Percentiles rank a stretch among this genome's conserved stretches.
phyloP scores from a whole-genome alignment of 2,888 invertebrate species.

The Leptinotarsa juncta region DNA sequence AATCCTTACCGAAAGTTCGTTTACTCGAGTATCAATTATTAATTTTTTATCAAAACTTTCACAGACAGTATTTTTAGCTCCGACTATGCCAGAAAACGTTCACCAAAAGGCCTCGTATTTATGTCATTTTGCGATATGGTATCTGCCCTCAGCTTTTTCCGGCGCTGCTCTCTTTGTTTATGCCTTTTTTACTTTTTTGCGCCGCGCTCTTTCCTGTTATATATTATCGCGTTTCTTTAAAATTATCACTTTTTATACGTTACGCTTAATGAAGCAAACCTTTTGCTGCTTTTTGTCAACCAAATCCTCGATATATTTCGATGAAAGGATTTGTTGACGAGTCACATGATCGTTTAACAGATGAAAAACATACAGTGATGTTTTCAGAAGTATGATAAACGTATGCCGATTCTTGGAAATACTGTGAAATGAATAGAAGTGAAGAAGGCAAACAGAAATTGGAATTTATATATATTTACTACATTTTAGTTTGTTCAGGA shows the following conservation, averaged over 20 bases:
- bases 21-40: too few species aligned
- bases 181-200: slow-evolving; percentile 33
- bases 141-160: slow-evolving; percentile 29
- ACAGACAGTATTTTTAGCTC: slow-evolving; percentile 36
- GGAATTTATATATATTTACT: too few species aligned
- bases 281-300: slow-evolving; percentile 23
- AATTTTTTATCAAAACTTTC: too few species aligned
- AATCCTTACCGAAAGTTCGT: too few species aligned
- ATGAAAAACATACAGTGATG: too few species aligned
- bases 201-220: slow-evolving; percentile 26
- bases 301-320: slow-evolving; percentile 11
- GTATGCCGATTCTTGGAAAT: too few species aligned
- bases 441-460: too few species aligned
- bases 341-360: not conserved
- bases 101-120: slow-evolving; percentile 34
- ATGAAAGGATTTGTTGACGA: not conserved
- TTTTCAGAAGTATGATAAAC: too few species aligned
- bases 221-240: slow-evolving; percentile 34
- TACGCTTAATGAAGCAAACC: slow-evolving; percentile 30
- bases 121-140: slow-evolving; percentile 37
- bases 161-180: slow-evolving; percentile 34
- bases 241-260: slow-evolving; percentile 33
- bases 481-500: too few species aligned
- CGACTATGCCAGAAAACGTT: slow-evolving; percentile 28
- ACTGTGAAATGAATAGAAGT: too few species aligned